Evolutionary conservation across 2,797 vertebrate genomes (phyloP).

Genomic region (Coilia nasus): DNA sequence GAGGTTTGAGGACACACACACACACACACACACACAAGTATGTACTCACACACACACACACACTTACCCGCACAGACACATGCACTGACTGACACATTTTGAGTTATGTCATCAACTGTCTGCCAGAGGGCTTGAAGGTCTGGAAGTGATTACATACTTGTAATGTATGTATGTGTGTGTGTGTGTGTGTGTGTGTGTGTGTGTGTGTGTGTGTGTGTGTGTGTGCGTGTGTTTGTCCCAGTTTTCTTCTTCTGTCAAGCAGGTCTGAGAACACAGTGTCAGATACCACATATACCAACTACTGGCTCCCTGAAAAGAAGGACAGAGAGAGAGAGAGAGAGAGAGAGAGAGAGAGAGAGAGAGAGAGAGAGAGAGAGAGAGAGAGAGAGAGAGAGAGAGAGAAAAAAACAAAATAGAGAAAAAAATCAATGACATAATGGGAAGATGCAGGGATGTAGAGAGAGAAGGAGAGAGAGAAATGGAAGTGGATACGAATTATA

Average conservation of each 20-base stretch:
- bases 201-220: no score
- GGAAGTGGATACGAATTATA: no score
- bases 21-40: no score
- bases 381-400: neutral
- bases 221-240: neutral
- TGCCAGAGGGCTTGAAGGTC: neutral
- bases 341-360: neutral
- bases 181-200: no score
- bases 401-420: neutral
- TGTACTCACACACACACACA: no score
- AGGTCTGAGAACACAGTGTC: neutral
- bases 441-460: neutral
- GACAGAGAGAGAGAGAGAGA: neutral
- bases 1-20: no score
- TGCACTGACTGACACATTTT: neutral
- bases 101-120: neutral
- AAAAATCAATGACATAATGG: no score
- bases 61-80: no score
- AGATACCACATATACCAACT: slow-evolving; percentile 14
- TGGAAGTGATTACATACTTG: slow-evolving; percentile 6
- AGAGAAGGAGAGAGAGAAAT: neutral
- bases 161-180: neutral
- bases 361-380: neutral
- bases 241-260: neutral
- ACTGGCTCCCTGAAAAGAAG: neutral